Evolutionary conservation across 1,140 invertebrate genomes (phyloP).

Genomic region (Mycetomoellerius zeteki): DNA sequence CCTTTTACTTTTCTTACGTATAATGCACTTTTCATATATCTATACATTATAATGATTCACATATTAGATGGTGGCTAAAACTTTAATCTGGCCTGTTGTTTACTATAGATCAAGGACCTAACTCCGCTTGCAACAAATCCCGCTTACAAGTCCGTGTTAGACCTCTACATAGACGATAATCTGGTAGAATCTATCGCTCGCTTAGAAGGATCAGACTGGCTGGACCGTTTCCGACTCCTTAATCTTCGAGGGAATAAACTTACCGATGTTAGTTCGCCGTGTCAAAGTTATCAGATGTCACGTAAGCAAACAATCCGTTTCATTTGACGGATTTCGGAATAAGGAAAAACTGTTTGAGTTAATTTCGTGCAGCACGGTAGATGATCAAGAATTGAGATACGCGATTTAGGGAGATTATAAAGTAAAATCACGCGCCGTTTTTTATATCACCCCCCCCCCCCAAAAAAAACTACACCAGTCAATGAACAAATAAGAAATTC

Average conservation of each 20-base stretch:
- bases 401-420: slow-evolving; percentile 15
- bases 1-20: neutral
- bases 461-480: too few relatives aligned
- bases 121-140: slow-evolving; percentile 89
- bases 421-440: neutral
- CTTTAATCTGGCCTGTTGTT: slow-evolving; percentile 42
- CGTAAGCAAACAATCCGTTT: neutral
- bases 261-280: slow-evolving; percentile 88
- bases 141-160: slow-evolving; percentile 89
- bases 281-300: slow-evolving; percentile 41
- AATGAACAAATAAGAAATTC: too few relatives aligned
- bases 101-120: slow-evolving; percentile 88
- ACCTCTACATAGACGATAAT: slow-evolving; percentile 93
- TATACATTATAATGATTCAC: neutral
- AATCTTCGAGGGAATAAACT: slow-evolving; percentile 92
- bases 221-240: slow-evolving; percentile 91
- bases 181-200: slow-evolving; percentile 90
- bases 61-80: neutral
- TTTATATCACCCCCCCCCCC: too few relatives aligned
- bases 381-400: slow-evolving; percentile 4
- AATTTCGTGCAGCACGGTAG: neutral
- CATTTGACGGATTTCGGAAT: neutral
- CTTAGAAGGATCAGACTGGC: slow-evolving; percentile 92
- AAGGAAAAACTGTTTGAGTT: neutral
- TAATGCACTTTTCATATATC: neutral